Evolutionary conservation across 2,888 invertebrate genomes (phyloP), one percentile per base, ranked within the genome.

Genomic region (Himalopsyche japonica): DNA sequence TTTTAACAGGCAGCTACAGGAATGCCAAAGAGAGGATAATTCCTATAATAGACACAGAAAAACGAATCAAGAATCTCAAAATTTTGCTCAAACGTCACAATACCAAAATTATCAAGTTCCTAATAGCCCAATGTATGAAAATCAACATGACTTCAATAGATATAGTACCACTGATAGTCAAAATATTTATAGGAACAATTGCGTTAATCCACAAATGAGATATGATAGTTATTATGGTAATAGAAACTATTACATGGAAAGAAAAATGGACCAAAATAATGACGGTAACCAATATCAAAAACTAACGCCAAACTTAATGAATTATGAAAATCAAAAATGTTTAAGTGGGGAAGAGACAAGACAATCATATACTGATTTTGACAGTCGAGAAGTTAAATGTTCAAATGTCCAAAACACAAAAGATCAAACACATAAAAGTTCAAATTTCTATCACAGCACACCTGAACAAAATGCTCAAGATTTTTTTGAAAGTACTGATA

Each of bases 1-100:
- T 37, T 85, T 85, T 49, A 81, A 85, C 30, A 77, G 83, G 20
- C 83, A 83, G 27, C 24, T 43, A 24, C 57, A 57, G 7, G 57
- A 57, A 20, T 57, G 57, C 20, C 57, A 57, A 57, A 57, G 57
- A 57, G 57, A 57, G 15, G 57, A 57, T 57, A 57, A 8, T 57
- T 57, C 57, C 4, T 57, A 57, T 57, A 57, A 20, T 10, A 57
- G 57, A 57, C 57, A 57, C 20, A 5, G 57, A 20, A 57, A 57
- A 3, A 20, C 57, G 7, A 57, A 57, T 20, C 57, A 20, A 57
- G 57, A 57, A 20, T 3, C 5, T 57, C 57, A 34, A 76, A 32
- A n/a, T 32, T 32, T 34, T 76, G 76, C 8, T 24, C 77, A 49
- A 81, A 70, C 12, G 12, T 18, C 27, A 76, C 76, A 79, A n/a